Evolutionary conservation across 2,113 vertebrate genomes (phyloP), one percentile per base, ranked within the genome.

Genomic region (Syngnathus typhle): DNA sequence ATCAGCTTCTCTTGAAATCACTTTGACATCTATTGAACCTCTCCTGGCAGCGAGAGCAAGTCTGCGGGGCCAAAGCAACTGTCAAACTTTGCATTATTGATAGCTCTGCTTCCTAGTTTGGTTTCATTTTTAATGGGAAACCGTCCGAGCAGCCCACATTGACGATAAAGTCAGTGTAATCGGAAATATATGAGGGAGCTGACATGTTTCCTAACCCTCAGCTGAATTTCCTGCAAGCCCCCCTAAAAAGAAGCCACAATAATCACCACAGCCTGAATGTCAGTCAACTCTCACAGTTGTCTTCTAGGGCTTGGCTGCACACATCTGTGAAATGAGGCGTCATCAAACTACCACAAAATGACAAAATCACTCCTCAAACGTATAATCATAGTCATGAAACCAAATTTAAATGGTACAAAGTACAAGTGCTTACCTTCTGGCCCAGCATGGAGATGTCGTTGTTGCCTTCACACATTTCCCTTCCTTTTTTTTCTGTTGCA

Each of bases 31-130:
- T n/a, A 39, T 39, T 60, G 58, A 60, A 60, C 32, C 16, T 55
- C 12, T 12, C 52, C 21, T 2, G 18, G 49, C 82, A 83, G 72
- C 76, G 78, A 86, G 66, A 64, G 16, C 72, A 67, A 18, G 6
- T 21, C 68, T 60, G 70, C 76, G 72, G 69, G 74, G 66, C 78
- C 69, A 12, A 73, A 76, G 15, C 71, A 87, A 87, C 88, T 84
- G 78, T 73, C 83, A 87, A 63, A 21, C 38, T 7, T 39, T 87
- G 82, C 79, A 88, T 86, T 86, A 88, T 87, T 86, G 73, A 90
- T 88, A 74, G 36, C 64, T 21, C n/a, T 18, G 61, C 21, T 63
- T 67, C n/a, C 16, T 9, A 38, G 36, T 60, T 39, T 7, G 3
- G 18, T 12, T 32, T 32, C 27, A 32, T 32, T 32, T 32, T 32